Conservation (phyloP, 2,888 invertebrate genomes). For the Metopia argyrocephala region DNA sequence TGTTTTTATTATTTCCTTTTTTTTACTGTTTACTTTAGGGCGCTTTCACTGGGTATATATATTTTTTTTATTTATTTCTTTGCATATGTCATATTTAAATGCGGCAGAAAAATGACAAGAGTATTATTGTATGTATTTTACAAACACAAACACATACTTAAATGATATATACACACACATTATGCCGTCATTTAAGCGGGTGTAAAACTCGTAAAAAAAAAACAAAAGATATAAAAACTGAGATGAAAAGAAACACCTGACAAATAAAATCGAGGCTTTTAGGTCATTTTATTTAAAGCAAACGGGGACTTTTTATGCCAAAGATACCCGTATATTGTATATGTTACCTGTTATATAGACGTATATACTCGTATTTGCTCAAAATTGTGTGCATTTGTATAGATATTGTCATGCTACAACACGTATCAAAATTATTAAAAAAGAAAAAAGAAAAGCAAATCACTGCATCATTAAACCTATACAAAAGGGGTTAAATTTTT, state of each 20-base stretch:
- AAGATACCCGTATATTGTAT: not conserved
- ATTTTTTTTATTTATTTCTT: not conserved
- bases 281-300: constrained; percentile 61
- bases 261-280: constrained; percentile 63
- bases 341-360: not conserved
- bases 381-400: not conserved
- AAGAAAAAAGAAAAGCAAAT: constrained; percentile 15
- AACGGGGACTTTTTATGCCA: constrained; percentile 28
- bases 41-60: not conserved
- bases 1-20: constrained; percentile 24
- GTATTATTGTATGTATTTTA: constrained; percentile 6
- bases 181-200: constrained; percentile 34
- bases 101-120: constrained; percentile 47
- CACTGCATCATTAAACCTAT: constrained; percentile 56
- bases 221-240: constrained; percentile 33
- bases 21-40: not conserved
- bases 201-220: constrained; percentile 28
- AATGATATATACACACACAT: not conserved
- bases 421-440: constrained; percentile 2
- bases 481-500: constrained; percentile 43
- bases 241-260: constrained; percentile 60
- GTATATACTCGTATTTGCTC: not conserved
- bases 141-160: not conserved
- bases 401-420: not conserved
- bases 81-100: constrained; percentile 31